A percentile compares a stretch with the other conserved stretches of the same genome.
These are phyloP conservation scores for Upupa epops DNA, from an alignment of 2,113 vertebrate genomes.

Conservation along the genomic window DNA sequence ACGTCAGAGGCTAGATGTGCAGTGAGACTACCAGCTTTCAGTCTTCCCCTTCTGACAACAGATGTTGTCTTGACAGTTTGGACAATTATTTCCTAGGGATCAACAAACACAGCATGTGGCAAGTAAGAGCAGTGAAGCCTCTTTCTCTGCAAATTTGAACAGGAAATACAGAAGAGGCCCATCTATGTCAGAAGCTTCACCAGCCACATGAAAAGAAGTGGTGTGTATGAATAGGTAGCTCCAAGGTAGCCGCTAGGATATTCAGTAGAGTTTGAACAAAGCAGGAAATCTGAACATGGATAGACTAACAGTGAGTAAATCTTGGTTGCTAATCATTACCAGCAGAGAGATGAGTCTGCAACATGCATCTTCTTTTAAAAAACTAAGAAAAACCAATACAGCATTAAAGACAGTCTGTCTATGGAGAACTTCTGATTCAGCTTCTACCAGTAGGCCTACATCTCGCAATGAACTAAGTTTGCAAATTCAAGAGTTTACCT, in stretches of 20 bases:
- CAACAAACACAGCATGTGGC: not conserved
- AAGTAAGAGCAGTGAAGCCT: not conserved
- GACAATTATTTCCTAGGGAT: not conserved
- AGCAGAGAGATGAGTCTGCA: not conserved
- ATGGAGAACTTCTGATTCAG: not conserved
- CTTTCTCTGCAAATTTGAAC: not conserved
- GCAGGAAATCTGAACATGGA: not conserved
- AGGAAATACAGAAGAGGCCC: not conserved
- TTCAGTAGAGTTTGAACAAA: not conserved
- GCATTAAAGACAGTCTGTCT: not conserved
- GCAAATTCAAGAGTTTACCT: not conserved
- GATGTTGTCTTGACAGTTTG: not conserved
- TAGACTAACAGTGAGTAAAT: not conserved
- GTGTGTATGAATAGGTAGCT: not conserved
- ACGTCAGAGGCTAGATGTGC: not conserved
- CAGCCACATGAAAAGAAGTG: not conserved
- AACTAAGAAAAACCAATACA: not conserved
- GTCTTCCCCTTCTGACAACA: not conserved
- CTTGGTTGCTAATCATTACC: not conserved
- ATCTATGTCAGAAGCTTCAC: not conserved
- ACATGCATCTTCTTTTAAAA: not conserved
- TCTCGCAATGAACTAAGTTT: not conserved
- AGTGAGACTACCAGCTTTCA: fast-evolving
- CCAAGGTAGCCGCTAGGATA: not conserved
- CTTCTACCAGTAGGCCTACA: not conserved